phyloP scores from a whole-genome alignment of 2,113 vertebrate genomes.

The Daboia siamensis region DNA sequence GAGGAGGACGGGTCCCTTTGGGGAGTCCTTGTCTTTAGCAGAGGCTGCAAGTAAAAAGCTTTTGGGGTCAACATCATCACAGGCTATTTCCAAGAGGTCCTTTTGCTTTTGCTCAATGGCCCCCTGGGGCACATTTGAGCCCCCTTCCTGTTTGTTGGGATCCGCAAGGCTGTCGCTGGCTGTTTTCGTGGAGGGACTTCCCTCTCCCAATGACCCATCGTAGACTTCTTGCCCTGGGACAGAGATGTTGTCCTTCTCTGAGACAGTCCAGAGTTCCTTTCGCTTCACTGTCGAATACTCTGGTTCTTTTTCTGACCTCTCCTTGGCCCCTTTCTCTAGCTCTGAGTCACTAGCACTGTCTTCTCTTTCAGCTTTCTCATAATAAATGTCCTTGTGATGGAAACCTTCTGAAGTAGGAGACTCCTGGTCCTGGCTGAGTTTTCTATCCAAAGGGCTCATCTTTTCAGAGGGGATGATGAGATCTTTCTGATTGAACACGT shows the following conservation, averaged over 20 bases:
- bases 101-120: conserved; percentile 10
- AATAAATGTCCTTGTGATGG: conserved; percentile 46
- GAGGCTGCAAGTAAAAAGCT: conserved; percentile 14
- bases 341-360: conserved; percentile 79
- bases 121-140: background rate
- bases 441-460: conserved; percentile 60
- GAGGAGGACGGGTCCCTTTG: background rate
- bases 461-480: conserved; percentile 32
- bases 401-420: conserved; percentile 58
- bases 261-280: background rate
- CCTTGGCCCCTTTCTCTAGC: conserved; percentile 86
- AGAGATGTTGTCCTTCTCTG: background rate
- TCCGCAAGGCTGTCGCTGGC: conserved; percentile 29
- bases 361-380: conserved; percentile 67
- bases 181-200: conserved; percentile 1
- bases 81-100: conserved; percentile 32
- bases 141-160: background rate
- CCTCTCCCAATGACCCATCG: conserved; percentile 20
- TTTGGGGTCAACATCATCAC: conserved; percentile 3
- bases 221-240: conserved; percentile 32
- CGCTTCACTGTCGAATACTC: conserved; percentile 36
- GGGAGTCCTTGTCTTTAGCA: background rate
- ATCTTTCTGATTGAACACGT: conserved; percentile 35
- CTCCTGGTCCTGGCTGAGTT: conserved; percentile 57
- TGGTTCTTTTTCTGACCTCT: conserved; percentile 84